Base-by-base conservation (phyloP, 2,797 vertebrate species). In the Tadarida brasiliensis region DNA sequence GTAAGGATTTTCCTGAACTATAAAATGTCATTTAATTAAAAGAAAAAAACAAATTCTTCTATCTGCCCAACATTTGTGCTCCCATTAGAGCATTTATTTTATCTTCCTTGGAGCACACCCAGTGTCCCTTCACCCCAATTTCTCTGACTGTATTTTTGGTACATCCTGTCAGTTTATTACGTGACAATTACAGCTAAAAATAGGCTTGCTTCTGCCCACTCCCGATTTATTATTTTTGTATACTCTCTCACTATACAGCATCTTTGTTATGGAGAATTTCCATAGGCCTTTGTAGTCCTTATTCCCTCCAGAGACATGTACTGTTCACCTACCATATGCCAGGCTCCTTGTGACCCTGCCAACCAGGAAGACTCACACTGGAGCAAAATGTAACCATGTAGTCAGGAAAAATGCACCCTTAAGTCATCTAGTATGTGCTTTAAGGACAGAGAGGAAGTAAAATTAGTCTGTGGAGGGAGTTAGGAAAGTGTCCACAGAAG, bases 11-110 rank as follows among this genome's bases (percentile, higher is more conserved):
- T 68, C 47, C 81, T 86, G 30, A 90, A 77, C 81, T 92, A 33
- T 74, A 89, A 95, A 80, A 93, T 33, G 39, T 47, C 49, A 94
- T 68, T 95, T 97, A 93, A 94, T 96, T 95, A 84, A 94, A 90
- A 91, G n/a, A 49, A 54, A 71, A 65, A 61, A 14, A 47, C 49
- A 68, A 94, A 80, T 59, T 90, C 22, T 82, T 93, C 30, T 67
- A 49, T n/a, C 49, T 57, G 5, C n/a, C 87, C 54, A 85, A 76
- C 81, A 84, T 54, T 1, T 74, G 2, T 71, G 22, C 11, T n/a
- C 15, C 61, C 49, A 61, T 61, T 11, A 59, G 30, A 82, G 63
- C 35, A 61, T 5, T 5, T 74, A 35, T 77, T 77, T 89, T 73
- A 57, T 94, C 61, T 91, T 87, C 90, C 84, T 68, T 68, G n/a